A percentile compares a stretch with the other conserved stretches of the same genome.
Evolutionary conservation across 2,888 invertebrate species (phyloP).

Genomic region (Temnothorax ravouxi): DNA sequence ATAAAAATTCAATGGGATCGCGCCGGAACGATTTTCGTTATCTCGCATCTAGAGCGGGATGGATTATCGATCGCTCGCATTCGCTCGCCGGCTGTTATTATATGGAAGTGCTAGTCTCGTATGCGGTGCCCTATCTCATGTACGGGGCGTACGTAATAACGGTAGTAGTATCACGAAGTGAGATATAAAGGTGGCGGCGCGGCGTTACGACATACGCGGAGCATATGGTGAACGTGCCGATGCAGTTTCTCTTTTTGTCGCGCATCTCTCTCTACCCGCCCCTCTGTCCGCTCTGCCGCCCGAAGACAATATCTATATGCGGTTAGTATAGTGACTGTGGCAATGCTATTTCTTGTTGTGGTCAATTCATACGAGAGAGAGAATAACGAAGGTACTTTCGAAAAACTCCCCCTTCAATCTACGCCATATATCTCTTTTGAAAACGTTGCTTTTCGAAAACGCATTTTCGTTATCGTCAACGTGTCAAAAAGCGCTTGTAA

Average conservation of each 20-base stretch:
- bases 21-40: slow-evolving; percentile 70
- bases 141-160: slow-evolving; percentile 58
- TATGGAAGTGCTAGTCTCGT: slow-evolving; percentile 44
- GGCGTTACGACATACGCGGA: slow-evolving; percentile 38
- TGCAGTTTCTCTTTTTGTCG: slow-evolving; percentile 43
- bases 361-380: not conserved
- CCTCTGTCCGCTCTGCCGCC: not conserved
- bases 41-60: slow-evolving; percentile 69
- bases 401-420: not conserved
- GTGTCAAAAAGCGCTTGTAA: not conserved
- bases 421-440: not conserved
- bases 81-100: slow-evolving; percentile 62
- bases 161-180: slow-evolving; percentile 48
- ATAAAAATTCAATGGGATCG: slow-evolving; percentile 72
- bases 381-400: not conserved
- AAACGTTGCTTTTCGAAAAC: not conserved
- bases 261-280: no score
- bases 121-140: slow-evolving; percentile 36
- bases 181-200: slow-evolving; percentile 63
- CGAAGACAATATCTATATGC: slow-evolving; percentile 1
- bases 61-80: slow-evolving; percentile 71
- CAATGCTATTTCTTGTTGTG: slow-evolving; percentile 34
- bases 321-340: not conserved
- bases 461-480: not conserved
- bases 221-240: slow-evolving; percentile 52